phyloP scores from a whole-genome alignment of 2,888 invertebrate genomes.

The Perizoma affinitatum region DNA sequence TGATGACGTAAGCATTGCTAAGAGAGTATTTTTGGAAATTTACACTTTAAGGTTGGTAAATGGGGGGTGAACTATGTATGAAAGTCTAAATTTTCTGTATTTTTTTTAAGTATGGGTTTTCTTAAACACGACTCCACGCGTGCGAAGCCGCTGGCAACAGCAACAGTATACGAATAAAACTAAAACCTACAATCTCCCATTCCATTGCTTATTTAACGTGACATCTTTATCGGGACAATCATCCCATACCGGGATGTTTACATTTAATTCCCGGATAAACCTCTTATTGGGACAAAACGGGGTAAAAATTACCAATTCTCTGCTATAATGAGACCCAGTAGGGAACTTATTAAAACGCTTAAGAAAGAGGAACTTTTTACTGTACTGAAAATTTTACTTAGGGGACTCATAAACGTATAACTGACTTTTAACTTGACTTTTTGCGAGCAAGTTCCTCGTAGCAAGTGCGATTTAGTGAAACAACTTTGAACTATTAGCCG shows the following conservation, averaged over 20 bases:
- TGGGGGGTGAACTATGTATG: too few species aligned
- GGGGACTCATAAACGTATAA: slow-evolving; percentile 34
- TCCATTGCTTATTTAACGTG: slow-evolving; percentile 21
- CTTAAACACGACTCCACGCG: too few species aligned
- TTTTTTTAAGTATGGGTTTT: too few species aligned
- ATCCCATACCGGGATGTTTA: slow-evolving; percentile 42
- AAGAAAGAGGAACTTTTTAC: slow-evolving; percentile 32
- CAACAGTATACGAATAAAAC: background rate
- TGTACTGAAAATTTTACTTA: slow-evolving; percentile 31
- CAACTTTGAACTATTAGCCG: slow-evolving; percentile 24
- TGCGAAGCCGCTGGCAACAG: too few species aligned
- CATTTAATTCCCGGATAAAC: slow-evolving; percentile 48
- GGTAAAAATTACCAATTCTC: slow-evolving; percentile 36
- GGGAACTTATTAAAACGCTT: slow-evolving; percentile 32
- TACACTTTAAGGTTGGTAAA: too few species aligned
- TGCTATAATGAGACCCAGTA: slow-evolving; percentile 25
- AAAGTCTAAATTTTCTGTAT: too few species aligned
- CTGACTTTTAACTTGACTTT: slow-evolving; percentile 31
- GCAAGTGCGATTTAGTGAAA: slow-evolving; percentile 29
- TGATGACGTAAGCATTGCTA: too few species aligned
- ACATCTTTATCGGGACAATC: slow-evolving; percentile 21
- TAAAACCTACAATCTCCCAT: slow-evolving; percentile 1
- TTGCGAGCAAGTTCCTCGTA: slow-evolving; percentile 27
- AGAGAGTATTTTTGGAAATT: too few species aligned
- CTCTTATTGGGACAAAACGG: slow-evolving; percentile 39